phyloP scores from a whole-genome alignment of 2,888 invertebrate genomes.

The Cryptophagus acutangulus region DNA sequence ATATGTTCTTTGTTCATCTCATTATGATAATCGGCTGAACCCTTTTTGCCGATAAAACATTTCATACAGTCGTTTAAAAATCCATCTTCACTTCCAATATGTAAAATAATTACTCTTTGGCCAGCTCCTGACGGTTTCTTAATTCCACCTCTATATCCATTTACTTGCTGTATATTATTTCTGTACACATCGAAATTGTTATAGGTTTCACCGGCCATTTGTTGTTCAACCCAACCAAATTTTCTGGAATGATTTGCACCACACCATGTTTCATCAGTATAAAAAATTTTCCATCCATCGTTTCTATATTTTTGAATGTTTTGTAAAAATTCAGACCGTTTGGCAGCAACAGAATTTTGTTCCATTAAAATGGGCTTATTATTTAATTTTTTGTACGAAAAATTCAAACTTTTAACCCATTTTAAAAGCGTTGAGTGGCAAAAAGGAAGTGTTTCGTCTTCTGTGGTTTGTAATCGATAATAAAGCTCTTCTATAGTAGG shows the following conservation, averaged over 20 bases:
- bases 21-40: constrained; percentile 17
- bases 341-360: no score
- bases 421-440: no score
- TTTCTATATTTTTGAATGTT: no score
- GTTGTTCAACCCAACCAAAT: no score
- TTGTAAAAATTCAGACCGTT: no score
- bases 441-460: no score
- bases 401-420: no score
- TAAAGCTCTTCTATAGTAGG: no score
- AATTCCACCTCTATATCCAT: constrained; percentile 8
- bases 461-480: no score
- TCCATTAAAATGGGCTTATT: no score
- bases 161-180: constrained; percentile 11
- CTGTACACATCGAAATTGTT: constrained; percentile 12
- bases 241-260: constrained; percentile 21
- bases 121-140: constrained; percentile 18
- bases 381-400: no score
- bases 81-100: constrained; percentile 21
- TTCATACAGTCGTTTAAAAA: constrained; percentile 17
- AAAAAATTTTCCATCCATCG: constrained; percentile 19
- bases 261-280: constrained; percentile 20
- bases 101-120: constrained; percentile 15
- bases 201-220: constrained; percentile 14
- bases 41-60: constrained; percentile 17
- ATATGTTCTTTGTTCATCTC: constrained; percentile 19